Evolutionary conservation across 2,797 vertebrate species (phyloP).

Genomic region (Rallus crepitans): DNA sequence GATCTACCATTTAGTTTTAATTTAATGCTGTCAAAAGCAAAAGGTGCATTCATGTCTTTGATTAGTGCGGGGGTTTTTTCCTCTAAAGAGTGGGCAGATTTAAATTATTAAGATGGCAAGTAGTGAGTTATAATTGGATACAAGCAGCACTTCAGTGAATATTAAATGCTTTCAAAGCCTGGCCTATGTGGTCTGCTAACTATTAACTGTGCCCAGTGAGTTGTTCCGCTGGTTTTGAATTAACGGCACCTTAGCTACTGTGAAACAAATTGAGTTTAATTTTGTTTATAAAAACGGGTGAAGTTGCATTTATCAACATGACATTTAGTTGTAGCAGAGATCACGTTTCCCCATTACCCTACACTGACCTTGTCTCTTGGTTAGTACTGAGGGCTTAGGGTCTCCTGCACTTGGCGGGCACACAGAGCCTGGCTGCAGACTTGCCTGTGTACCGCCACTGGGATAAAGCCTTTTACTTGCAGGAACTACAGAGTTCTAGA

Average conservation of each 20-base stretch:
- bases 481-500: background rate
- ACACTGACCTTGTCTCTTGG: slow-evolving; percentile 52
- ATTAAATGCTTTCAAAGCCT: slow-evolving; percentile 91
- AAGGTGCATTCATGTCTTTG: slow-evolving; percentile 86
- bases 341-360: slow-evolving; percentile 57
- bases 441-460: no score
- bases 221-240: slow-evolving; percentile 78
- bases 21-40: slow-evolving; percentile 88
- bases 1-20: slow-evolving; percentile 91
- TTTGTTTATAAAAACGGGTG: slow-evolving; percentile 75
- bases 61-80: slow-evolving; percentile 78
- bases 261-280: slow-evolving; percentile 77
- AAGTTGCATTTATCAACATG: slow-evolving; percentile 72
- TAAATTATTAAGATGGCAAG: slow-evolving; percentile 96
- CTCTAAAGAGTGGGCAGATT: slow-evolving; percentile 87
- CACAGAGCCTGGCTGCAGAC: background rate
- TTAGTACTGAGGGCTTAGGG: background rate
- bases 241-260: slow-evolving; percentile 74
- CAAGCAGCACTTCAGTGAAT: slow-evolving; percentile 95
- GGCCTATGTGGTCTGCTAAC: slow-evolving; percentile 78
- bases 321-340: slow-evolving; percentile 57
- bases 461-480: background rate
- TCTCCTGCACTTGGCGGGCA: background rate
- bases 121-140: slow-evolving; percentile 98
- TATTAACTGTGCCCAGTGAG: slow-evolving; percentile 95